Percentiles rank a stretch among this genome's conserved stretches.
phyloP scores from a whole-genome alignment of 2,888 invertebrate genomes.

The Erebia ligea region DNA sequence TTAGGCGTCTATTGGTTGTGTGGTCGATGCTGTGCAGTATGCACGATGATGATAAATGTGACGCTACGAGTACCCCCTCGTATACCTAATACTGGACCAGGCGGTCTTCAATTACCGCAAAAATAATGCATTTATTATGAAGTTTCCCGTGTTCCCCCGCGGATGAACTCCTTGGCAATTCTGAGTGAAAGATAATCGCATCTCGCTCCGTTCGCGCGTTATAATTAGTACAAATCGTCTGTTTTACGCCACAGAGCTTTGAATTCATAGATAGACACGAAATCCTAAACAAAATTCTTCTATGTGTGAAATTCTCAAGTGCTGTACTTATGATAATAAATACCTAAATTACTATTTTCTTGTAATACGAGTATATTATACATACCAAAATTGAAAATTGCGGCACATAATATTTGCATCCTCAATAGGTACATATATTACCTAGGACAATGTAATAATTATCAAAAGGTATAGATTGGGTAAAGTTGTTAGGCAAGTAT shows the following conservation, averaged over 20 bases:
- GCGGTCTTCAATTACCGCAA: slow-evolving; percentile 10
- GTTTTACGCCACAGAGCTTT: slow-evolving; percentile 57
- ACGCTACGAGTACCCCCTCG: neutral
- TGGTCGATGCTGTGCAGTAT: too few species aligned
- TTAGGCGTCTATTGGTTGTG: too few species aligned
- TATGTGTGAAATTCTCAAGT: neutral
- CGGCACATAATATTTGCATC: too few species aligned
- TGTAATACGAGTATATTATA: too few species aligned
- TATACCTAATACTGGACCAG: neutral
- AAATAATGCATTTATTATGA: slow-evolving; percentile 20
- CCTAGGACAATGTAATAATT: neutral
- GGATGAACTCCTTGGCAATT: slow-evolving; percentile 43
- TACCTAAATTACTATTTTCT: too few species aligned
- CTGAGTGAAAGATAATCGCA: slow-evolving; percentile 73
- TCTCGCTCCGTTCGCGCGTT: slow-evolving; percentile 76
- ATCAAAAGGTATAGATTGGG: too few species aligned
- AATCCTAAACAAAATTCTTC: neutral
- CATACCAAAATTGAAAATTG: too few species aligned
- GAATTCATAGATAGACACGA: slow-evolving; percentile 50
- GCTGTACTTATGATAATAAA: too few species aligned
- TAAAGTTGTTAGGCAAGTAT: too few species aligned
- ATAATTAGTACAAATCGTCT: slow-evolving; percentile 82
- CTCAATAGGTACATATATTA: too few species aligned
- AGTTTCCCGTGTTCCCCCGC: slow-evolving; percentile 20
- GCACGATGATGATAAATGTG: neutral